Evolutionary conservation across 2,888 invertebrate species (phyloP).

Genomic region (Hirtodrosophila alboralis): DNA sequence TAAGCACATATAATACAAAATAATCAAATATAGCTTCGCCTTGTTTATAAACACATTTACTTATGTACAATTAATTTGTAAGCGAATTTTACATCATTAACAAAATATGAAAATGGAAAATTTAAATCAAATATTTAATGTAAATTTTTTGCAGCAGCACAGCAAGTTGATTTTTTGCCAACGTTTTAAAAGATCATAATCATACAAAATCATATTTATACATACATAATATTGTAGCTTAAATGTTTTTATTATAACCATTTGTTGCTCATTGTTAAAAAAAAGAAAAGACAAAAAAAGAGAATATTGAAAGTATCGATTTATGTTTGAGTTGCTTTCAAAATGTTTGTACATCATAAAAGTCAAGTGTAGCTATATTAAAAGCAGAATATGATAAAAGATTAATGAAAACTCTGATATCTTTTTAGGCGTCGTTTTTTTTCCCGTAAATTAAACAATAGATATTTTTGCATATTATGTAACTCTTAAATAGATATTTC

Average conservation of each 20-base stretch:
- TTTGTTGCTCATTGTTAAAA: conserved; percentile 71
- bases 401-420: conserved; percentile 49
- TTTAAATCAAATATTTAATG: conserved; percentile 75
- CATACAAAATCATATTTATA: conserved; percentile 29
- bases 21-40: conserved; percentile 42
- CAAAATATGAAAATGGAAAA: conserved; percentile 16
- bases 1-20: conserved; percentile 10
- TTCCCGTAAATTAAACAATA: conserved; percentile 70
- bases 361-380: conserved; percentile 27
- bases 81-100: conserved; percentile 66
- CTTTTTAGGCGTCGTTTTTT: conserved; percentile 69
- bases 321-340: conserved; percentile 59
- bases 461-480: conserved; percentile 76
- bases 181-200: conserved; percentile 47
- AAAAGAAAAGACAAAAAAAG: conserved; percentile 5
- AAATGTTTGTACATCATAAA: conserved; percentile 10
- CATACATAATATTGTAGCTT: conserved; percentile 71
- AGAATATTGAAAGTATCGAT: conserved; percentile 8
- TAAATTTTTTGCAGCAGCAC: conserved; percentile 64
- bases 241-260: conserved; percentile 77
- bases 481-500: conserved; percentile 66
- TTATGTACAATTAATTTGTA: conserved; percentile 76
- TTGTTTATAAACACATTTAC: conserved; percentile 63
- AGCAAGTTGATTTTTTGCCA: conserved; percentile 54
- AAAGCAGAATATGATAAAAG: conserved; percentile 20